Evolutionary conservation across 2,797 vertebrate genomes (phyloP).

Genomic region (Loriculus beryllinus): DNA sequence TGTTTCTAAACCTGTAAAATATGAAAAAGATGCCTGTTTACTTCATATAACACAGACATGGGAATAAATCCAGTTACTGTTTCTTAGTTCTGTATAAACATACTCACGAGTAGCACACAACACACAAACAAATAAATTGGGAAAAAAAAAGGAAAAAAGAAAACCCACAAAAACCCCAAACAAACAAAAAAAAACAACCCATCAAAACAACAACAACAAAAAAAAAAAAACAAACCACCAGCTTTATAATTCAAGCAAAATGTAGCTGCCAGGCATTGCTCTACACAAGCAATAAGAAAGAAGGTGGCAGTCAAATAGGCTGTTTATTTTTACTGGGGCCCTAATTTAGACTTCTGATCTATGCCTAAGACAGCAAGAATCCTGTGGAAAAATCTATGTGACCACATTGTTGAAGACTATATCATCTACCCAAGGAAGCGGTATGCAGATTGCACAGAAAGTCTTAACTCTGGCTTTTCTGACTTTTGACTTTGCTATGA

Average conservation of each 20-base stretch:
- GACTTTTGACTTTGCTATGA: neutral
- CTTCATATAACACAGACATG: neutral
- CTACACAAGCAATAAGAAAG: neutral
- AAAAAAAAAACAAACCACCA: neutral
- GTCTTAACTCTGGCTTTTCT: neutral
- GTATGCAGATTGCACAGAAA: neutral
- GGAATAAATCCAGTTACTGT: neutral
- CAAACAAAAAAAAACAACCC: neutral
- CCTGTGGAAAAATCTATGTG: slow-evolving; percentile 42
- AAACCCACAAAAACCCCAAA: too few relatives aligned
- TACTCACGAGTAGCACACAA: neutral
- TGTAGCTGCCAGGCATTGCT: neutral
- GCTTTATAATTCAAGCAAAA: neutral
- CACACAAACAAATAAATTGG: neutral
- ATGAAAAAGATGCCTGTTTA: neutral
- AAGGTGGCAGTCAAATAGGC: neutral
- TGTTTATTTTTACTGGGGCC: neutral
- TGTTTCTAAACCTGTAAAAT: neutral
- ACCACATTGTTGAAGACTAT: slow-evolving; percentile 3
- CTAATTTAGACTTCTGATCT: slow-evolving; percentile 24
- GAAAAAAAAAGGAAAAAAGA: rapidly evolving
- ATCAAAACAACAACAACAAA: neutral
- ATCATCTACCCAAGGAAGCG: slow-evolving; percentile 11
- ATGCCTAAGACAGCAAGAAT: neutral
- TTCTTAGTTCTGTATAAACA: neutral